Percentiles rank a stretch among this genome's conserved stretches.
Conservation (phyloP, 1,140 invertebrate genomes). For the Linepithema humile region DNA sequence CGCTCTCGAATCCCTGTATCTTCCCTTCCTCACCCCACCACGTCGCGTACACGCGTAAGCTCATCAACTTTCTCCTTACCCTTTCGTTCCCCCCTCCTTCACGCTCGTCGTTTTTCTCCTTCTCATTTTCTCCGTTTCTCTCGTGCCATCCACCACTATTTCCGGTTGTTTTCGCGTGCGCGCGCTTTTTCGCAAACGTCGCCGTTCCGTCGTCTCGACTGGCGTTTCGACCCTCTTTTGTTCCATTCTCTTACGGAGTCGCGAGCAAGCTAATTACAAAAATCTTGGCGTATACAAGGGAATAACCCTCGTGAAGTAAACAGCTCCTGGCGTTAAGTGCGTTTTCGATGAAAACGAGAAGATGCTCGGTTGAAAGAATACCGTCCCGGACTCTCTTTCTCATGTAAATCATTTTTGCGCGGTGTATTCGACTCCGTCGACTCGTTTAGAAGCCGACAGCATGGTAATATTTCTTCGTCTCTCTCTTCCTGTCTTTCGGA, state of each 20-base stretch:
- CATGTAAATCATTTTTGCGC: slow-evolving; percentile 61
- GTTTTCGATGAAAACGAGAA: slow-evolving; percentile 59
- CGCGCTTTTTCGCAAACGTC: slow-evolving; percentile 53
- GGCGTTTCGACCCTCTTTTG: slow-evolving; percentile 54
- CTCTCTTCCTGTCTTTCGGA: slow-evolving; percentile 41
- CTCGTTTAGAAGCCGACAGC: slow-evolving; percentile 44
- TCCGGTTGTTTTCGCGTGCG: slow-evolving; percentile 32
- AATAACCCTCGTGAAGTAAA: slow-evolving; percentile 74
- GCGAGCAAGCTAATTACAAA: slow-evolving; percentile 78
- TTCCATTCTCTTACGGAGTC: slow-evolving; percentile 66
- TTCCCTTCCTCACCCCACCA: not conserved
- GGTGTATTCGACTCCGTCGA: slow-evolving; percentile 38
- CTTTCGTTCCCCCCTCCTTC: not conserved
- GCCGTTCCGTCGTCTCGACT: slow-evolving; percentile 54
- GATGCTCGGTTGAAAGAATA: not conserved
- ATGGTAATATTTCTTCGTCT: slow-evolving; percentile 50
- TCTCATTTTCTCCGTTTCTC: slow-evolving; percentile 26
- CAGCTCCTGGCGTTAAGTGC: slow-evolving; percentile 70
- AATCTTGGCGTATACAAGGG: slow-evolving; percentile 69
- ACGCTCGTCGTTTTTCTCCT: not conserved
- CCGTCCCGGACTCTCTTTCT: not conserved
- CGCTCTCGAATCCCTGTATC: not conserved
- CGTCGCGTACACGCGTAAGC: slow-evolving; percentile 25
- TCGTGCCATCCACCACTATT: slow-evolving; percentile 49
- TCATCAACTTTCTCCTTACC: slow-evolving; percentile 12